A percentile compares a stretch with the other conserved stretches of the same genome.
Conservation (phyloP, 2,113 vertebrate species). For the Gnathonemus longibarbis region DNA sequence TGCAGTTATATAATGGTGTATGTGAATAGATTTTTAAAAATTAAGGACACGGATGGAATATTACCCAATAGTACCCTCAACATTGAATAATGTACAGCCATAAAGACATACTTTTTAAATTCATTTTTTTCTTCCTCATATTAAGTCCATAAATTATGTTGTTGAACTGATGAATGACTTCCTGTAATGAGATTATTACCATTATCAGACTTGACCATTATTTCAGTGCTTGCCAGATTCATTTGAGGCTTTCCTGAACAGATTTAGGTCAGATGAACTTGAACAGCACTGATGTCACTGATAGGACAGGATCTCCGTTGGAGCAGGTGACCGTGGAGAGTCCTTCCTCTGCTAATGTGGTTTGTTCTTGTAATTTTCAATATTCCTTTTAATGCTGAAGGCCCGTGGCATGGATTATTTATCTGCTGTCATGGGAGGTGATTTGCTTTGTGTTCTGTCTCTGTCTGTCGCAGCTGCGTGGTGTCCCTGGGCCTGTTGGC, state of each 20-base stretch:
- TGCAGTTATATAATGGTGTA: neutral
- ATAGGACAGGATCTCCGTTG: neutral
- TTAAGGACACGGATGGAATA: neutral
- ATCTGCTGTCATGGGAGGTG: neutral
- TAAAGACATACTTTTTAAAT: neutral
- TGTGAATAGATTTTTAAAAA: neutral
- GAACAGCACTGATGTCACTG: neutral
- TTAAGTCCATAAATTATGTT: neutral
- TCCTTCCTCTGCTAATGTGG: neutral
- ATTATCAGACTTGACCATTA: neutral
- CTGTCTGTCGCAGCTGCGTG: neutral
- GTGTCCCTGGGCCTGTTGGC: neutral
- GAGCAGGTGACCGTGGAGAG: neutral
- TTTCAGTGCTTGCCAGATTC: slow-evolving; percentile 1
- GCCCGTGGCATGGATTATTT: neutral
- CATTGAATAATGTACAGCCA: neutral
- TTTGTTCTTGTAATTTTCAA: neutral
- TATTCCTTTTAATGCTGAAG: neutral
- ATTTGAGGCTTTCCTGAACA: slow-evolving; percentile 1
- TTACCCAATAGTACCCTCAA: neutral
- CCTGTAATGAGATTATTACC: slow-evolving; percentile 14
- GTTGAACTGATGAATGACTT: neutral
- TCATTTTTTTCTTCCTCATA: neutral
- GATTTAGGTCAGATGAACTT: neutral
- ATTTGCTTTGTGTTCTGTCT: neutral